Percentiles rank a stretch among this genome's conserved stretches.
phyloP scores from a whole-genome alignment of 2,113 vertebrate species.

The Catharus fuscescens region DNA sequence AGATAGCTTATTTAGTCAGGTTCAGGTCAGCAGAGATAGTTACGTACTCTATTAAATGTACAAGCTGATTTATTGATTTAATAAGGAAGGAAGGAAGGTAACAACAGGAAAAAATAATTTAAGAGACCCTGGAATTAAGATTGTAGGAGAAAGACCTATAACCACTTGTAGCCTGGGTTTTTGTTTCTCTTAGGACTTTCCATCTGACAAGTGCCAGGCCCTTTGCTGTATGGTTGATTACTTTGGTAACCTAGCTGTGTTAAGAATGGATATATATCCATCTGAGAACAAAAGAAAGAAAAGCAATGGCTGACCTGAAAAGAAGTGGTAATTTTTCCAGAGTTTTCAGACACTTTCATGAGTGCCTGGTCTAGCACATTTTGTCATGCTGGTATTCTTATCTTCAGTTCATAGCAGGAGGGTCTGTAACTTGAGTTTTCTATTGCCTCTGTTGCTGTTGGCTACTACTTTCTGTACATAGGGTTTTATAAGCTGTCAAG shows the following conservation, averaged over 20 bases:
- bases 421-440: background rate
- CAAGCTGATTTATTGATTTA: background rate
- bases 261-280: background rate
- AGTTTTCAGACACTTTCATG: background rate
- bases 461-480: background rate
- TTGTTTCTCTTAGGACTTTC: background rate
- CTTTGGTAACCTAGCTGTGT: background rate
- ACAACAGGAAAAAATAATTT: background rate
- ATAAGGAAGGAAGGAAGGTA: background rate
- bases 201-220: background rate
- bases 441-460: background rate
- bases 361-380: background rate
- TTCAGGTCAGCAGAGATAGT: background rate
- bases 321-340: background rate
- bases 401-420: background rate
- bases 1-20: background rate
- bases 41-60: background rate
- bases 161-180: background rate
- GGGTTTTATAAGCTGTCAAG: background rate
- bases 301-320: background rate
- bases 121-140: background rate
- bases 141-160: background rate
- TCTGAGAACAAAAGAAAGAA: background rate
- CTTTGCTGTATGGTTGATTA: background rate
- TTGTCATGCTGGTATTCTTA: background rate